Percentiles rank a stretch among this genome's conserved stretches.
Conservation (phyloP, 2,888 invertebrate genomes). For the Tiliacea aurago region DNA sequence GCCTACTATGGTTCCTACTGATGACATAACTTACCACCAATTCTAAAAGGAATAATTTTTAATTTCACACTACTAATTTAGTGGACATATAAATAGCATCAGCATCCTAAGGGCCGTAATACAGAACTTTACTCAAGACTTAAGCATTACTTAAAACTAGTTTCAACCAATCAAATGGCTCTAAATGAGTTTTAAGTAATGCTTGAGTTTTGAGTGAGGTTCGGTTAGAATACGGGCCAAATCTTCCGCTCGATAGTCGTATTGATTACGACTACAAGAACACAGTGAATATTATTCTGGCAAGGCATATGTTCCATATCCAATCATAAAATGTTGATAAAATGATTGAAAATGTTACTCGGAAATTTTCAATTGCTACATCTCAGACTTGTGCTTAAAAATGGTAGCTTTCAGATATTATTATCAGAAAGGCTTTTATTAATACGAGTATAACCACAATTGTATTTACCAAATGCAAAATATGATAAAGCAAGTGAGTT, state of each 20-base stretch:
- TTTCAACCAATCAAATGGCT: too few species aligned
- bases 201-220: too few species aligned
- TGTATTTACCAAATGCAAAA: constrained; percentile 31
- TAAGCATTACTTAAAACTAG: too few species aligned
- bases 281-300: not conserved
- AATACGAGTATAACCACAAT: constrained; percentile 13
- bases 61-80: not conserved
- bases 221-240: too few species aligned
- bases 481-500: constrained; percentile 40
- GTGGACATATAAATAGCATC: not conserved
- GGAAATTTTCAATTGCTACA: not conserved
- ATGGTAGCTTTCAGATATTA: not conserved
- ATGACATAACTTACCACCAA: not conserved
- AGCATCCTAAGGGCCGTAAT: not conserved
- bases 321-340: not conserved
- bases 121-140: too few species aligned
- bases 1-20: too few species aligned
- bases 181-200: too few species aligned
- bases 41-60: not conserved
- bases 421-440: constrained; percentile 12
- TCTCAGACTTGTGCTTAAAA: not conserved
- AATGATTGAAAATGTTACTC: not conserved
- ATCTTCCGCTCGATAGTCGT: not conserved
- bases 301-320: not conserved
- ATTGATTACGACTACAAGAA: not conserved